Conservation (phyloP, 2,113 vertebrate species). For the Dendropsophus ebraccatus region DNA sequence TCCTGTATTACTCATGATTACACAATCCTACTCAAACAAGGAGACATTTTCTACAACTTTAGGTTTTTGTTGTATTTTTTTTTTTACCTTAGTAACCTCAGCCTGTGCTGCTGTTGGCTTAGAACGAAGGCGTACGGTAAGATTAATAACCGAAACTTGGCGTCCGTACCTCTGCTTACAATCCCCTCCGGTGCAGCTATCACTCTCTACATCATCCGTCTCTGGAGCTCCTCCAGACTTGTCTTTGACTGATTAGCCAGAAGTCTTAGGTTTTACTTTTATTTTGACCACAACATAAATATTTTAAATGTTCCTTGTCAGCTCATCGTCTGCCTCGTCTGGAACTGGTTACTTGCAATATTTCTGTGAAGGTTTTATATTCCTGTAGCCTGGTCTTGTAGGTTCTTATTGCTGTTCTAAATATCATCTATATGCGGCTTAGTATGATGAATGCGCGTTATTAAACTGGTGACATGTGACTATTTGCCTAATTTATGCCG, state of each 20-base stretch:
- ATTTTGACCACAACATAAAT: slow-evolving; percentile 46
- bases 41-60: neutral
- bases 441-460: neutral
- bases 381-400: neutral
- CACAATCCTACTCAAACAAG: neutral
- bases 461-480: neutral
- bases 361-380: neutral
- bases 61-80: neutral
- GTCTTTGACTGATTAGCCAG: slow-evolving; percentile 26
- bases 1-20: slow-evolving; percentile 7
- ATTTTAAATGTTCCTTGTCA: slow-evolving; percentile 23
- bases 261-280: slow-evolving; percentile 47
- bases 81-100: slow-evolving; percentile 1
- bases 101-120: slow-evolving; percentile 29
- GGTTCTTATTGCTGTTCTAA: neutral
- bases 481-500: neutral
- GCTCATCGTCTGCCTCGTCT: slow-evolving; percentile 19
- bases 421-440: neutral
- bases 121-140: neutral
- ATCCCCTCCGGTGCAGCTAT: slow-evolving; percentile 18
- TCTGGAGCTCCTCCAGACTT: slow-evolving; percentile 30
- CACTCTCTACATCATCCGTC: slow-evolving; percentile 49
- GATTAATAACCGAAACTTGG: slow-evolving; percentile 44
- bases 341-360: slow-evolving; percentile 32
- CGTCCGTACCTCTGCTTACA: neutral